Evolutionary conservation across 23 tunicate species (phyloP).

Genomic region (Trididemnum nubilum): DNA sequence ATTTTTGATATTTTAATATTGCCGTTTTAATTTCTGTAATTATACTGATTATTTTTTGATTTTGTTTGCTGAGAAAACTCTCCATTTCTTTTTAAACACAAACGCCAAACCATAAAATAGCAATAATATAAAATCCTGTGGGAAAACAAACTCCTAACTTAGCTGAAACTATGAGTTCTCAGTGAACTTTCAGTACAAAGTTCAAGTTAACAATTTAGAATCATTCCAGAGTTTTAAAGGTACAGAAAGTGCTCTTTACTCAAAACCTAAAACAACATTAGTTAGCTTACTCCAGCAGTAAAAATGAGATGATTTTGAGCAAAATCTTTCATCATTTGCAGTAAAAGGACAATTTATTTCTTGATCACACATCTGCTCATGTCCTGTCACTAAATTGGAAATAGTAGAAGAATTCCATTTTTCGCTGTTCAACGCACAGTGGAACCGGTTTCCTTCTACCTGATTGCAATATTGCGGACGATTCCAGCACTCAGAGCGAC

Average conservation of each 20-base stretch:
- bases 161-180: too few species aligned
- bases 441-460: neutral
- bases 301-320: constrained; percentile 60
- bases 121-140: too few species aligned
- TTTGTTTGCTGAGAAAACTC: too few species aligned
- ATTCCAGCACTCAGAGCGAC: constrained; percentile 65
- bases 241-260: neutral
- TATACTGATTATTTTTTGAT: too few species aligned
- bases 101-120: too few species aligned
- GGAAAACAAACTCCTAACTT: too few species aligned
- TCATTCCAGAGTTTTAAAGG: neutral
- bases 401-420: neutral
- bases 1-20: neutral
- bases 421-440: neutral
- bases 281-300: constrained; percentile 72
- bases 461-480: constrained; percentile 42
- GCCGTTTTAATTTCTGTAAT: too few species aligned
- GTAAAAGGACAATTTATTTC: constrained; percentile 41
- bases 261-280: neutral
- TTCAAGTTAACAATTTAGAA: too few species aligned
- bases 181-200: too few species aligned
- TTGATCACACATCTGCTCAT: constrained; percentile 49
- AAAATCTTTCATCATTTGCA: constrained; percentile 49
- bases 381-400: neutral
- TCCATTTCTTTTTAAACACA: too few species aligned